Evolutionary conservation across 2,797 vertebrate species (phyloP).

Genomic region (Buphagus erythrorhynchus): DNA sequence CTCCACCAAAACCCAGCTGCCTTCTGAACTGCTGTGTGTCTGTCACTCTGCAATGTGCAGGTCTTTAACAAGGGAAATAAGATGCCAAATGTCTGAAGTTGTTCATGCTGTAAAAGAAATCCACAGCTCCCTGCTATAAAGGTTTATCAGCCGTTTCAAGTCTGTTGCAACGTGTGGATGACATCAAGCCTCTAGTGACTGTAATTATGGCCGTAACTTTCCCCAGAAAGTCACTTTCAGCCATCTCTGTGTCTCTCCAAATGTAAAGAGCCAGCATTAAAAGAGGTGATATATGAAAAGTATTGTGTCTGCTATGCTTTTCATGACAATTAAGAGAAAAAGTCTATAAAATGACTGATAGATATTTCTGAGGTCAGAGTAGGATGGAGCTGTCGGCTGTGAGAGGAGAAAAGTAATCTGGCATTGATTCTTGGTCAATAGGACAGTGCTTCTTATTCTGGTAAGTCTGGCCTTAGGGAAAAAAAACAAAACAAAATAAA

Average conservation of each 20-base stretch:
- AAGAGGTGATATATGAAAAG: background rate
- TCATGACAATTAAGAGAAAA: background rate
- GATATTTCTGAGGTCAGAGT: background rate
- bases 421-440: background rate
- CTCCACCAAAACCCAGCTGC: background rate
- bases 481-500: too few relatives aligned
- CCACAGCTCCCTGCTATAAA: background rate
- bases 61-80: background rate
- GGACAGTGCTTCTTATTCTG: background rate
- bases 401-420: background rate
- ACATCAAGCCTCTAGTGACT: background rate
- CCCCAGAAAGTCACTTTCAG: background rate
- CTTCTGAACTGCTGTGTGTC: background rate
- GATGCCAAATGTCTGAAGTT: background rate
- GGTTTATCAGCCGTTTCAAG: background rate
- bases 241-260: background rate
- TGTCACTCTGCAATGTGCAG: background rate
- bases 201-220: background rate
- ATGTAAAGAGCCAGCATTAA: background rate
- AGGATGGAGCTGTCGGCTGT: background rate
- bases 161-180: accelerated
- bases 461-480: background rate
- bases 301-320: background rate
- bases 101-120: background rate
- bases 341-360: background rate